Evolutionary conservation across 1,140 invertebrate genomes (phyloP), one percentile per base, ranked within the genome.

Genomic region (Pinna nobilis): DNA sequence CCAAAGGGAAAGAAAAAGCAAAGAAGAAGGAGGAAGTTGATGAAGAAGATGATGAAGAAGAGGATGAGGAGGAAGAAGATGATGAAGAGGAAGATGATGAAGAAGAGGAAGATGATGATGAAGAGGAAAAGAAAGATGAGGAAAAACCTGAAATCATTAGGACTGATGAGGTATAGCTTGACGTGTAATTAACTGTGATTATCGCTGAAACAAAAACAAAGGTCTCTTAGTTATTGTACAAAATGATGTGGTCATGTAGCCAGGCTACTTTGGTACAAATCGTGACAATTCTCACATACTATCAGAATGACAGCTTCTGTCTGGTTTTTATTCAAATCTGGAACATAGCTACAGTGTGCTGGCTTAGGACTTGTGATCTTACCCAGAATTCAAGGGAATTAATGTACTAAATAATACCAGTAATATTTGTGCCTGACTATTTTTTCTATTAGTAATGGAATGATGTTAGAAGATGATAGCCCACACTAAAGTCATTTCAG

Each of bases 21-120:
- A 41, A 32, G 18, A 55, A 69, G 11, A 68, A 68, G 18, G 72
- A 65, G 15, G 75, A 77, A 20, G 66, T 67, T 18, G 72, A 61
- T 4, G 69, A 73, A n/a, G 60, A 61, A 55, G 69, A 68, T 1
- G 77, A 75, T 3, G 78, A 77, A 0, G 74, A 77, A 9, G 78
- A 74, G 4, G 71, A 75, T 13, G 70, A 70, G 18, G 72, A 64
- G 0, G 75, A 77, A 13, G 75, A 77, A 1, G 74, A 75, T 9
- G 78, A 75, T 1, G 67, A 60, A 11, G 70, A 68, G 13, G 68
- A 61, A 28, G 74, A 71, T 32, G 74, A 74, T 9, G 78, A 74
- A 0, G 78, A 70, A 32, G 73, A 65, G 15, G 70, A 55, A 20
- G 50, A 65, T 23, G 60, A 33, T 65, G 70, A 66, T 15, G 66